A percentile compares a stretch with the other conserved stretches of the same genome.
Conservation (phyloP, 2,888 invertebrate species). For the Elysia crispata region DNA sequence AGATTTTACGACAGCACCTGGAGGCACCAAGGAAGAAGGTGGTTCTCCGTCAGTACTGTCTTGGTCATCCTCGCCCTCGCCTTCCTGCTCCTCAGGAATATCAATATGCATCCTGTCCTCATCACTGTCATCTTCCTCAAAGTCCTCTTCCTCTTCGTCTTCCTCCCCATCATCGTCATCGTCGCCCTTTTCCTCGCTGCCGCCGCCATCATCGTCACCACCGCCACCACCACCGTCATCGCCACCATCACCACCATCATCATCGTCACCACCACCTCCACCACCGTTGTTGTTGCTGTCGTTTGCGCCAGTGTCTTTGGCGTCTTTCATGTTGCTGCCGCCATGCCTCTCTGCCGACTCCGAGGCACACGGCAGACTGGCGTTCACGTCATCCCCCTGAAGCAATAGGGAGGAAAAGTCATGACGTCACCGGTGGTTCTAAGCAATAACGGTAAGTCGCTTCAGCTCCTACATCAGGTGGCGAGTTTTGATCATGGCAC, state of each 20-base stretch:
- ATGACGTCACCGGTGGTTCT: too few relatives aligned
- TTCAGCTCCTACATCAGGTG: not conserved
- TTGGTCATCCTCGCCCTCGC: conserved; percentile 1
- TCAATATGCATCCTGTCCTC: not conserved
- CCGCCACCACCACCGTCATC: conserved; percentile 39
- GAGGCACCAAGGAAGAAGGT: too few relatives aligned
- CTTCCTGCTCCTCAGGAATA: not conserved
- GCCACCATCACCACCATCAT: conserved; percentile 26
- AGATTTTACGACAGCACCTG: too few relatives aligned
- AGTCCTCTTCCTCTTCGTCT: not conserved
- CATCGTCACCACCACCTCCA: conserved; percentile 19
- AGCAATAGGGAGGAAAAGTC: not conserved
- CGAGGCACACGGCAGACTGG: not conserved
- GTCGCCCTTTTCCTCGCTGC: too few relatives aligned
- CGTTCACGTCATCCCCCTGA: conserved; percentile 27
- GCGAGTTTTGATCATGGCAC: not conserved
- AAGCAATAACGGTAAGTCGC: not conserved
- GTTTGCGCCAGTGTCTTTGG: not conserved
- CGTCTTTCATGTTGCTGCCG: too few relatives aligned
- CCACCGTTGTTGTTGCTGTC: not conserved
- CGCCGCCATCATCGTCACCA: not conserved
- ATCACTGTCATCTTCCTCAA: conserved; percentile 4
- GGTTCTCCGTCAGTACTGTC: too few relatives aligned
- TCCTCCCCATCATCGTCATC: not conserved
- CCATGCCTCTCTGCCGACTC: too few relatives aligned